A percentile compares a stretch with the other conserved stretches of the same genome.
Conservation (phyloP, 2,797 vertebrate species). For the Cephalopachus bancanus region DNA sequence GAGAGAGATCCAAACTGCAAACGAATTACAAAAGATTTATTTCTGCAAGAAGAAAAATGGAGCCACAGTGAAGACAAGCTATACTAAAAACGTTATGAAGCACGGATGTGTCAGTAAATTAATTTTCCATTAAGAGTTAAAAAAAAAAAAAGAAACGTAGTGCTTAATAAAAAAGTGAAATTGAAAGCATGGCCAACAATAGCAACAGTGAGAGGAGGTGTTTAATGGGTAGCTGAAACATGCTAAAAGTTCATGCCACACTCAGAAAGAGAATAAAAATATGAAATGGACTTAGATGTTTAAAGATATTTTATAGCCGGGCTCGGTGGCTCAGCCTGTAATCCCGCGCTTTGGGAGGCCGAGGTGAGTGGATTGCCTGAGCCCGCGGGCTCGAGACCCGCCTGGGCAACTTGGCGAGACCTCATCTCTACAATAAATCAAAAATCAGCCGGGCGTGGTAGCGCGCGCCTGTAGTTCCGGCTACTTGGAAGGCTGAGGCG, state of each 20-base stretch:
- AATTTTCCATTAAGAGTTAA: background rate
- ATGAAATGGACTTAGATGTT: background rate
- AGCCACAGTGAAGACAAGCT: background rate
- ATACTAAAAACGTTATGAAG: slow-evolving; percentile 20
- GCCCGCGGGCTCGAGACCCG: no score
- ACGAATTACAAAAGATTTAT: background rate
- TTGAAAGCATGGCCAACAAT: background rate
- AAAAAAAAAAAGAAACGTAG: background rate
- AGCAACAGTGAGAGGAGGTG: background rate
- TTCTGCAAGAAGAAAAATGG: slow-evolving; percentile 1
- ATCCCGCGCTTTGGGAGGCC: no score
- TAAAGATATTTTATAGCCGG: background rate
- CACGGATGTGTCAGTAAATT: background rate
- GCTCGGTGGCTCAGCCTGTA: no score
- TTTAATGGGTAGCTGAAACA: background rate
- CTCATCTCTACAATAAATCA: no score
- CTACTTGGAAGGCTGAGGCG: no score
- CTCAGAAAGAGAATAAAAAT: background rate
- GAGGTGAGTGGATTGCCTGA: no score
- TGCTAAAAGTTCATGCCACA: background rate
- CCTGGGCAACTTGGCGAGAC: no score
- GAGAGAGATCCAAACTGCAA: slow-evolving; percentile 13
- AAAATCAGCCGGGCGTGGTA: no score
- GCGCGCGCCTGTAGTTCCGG: no score
- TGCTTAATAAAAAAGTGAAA: slow-evolving; percentile 5